A percentile compares a stretch with the other conserved stretches of the same genome.
Conservation (phyloP, 1,140 invertebrate species). For the Scaptomyza graminum region DNA sequence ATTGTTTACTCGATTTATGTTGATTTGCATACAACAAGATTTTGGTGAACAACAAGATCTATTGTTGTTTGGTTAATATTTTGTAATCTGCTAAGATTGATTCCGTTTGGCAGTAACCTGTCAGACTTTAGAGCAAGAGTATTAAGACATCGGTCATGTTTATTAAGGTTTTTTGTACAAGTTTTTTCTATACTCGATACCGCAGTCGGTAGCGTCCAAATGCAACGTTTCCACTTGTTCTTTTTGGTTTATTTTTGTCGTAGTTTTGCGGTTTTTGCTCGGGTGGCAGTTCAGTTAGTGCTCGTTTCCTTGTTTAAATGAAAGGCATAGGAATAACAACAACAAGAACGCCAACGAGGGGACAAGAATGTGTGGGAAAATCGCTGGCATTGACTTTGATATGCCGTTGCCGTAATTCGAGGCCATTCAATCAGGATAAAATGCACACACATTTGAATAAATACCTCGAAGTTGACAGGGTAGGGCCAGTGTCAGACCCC, state of each 20-base stretch:
- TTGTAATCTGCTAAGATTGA: too few species aligned
- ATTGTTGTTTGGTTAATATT: too few species aligned
- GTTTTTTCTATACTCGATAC: conserved; percentile 23
- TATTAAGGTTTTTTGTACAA: conserved; percentile 17
- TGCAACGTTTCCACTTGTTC: too few species aligned
- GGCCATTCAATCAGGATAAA: conserved; percentile 70
- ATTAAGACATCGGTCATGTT: conserved; percentile 7
- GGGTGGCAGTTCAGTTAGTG: conserved; percentile 49
- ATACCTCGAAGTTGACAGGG: conserved; percentile 71
- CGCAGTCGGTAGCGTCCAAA: too few species aligned
- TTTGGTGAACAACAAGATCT: too few species aligned
- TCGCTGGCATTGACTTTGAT: conserved; percentile 72
- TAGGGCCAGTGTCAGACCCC: conserved; percentile 31
- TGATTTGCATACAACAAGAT: background rate
- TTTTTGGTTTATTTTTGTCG: conserved; percentile 9
- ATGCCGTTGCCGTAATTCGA: conserved; percentile 69
- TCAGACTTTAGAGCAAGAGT: background rate
- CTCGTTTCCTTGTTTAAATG: conserved; percentile 79
- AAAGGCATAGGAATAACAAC: conserved; percentile 41
- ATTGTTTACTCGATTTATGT: too few species aligned
- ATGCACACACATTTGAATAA: conserved; percentile 66
- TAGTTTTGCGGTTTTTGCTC: conserved; percentile 18
- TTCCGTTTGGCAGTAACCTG: too few species aligned
- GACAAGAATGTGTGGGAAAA: conserved; percentile 58
- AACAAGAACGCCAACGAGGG: conserved; percentile 12